Evolutionary conservation across 1,140 invertebrate genomes (phyloP), one percentile per base, ranked within the genome.

Genomic region (Drosophila sturtevanti): DNA sequence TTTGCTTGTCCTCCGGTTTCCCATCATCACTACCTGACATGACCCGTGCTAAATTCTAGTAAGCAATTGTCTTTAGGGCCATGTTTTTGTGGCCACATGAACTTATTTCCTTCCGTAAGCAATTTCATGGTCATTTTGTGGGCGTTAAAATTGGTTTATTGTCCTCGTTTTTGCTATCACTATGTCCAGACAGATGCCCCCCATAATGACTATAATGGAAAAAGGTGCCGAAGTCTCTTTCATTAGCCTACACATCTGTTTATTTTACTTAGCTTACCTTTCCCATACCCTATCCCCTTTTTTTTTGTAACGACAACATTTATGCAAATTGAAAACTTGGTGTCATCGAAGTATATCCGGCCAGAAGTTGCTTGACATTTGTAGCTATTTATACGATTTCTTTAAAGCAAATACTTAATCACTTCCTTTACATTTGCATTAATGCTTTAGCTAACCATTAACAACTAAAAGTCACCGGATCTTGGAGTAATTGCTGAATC

Each of bases 111-210:
- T 86, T 86, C 82, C 84, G 84, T 74, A 72, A 82, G 79, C 79
- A 84, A 87, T 89, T 89, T 89, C 79, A 87, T 87, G 84, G 68
- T 87, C 84, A 87, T 82, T 87, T 77, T 87, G 84, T 84, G 84
- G 84, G 84, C 84, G 84, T 84, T 77, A 24, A 71, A 66, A 79
- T 77, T 65, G 82, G 68, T 63, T 74, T 71, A 86, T 86, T 86
- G 82, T 86, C 63, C 62, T 56, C 56, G 10, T 37, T 64, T 55
- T 65, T 21, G 16, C 27, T 31, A 31, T 31, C 22, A 24, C 22
- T 4, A 24, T 24, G 14, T 16, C 44, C 24, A 56, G 48, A 63
- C 81, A 80, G 68, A 79, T 85, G 77, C 60, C 59, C 38, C 2
- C 37, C 10, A 9, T 44, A 6, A 14, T 44, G 14, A 18, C 14